Percentiles rank a stretch among this genome's conserved stretches.
Evolutionary conservation across 1,140 invertebrate species (phyloP).

Genomic region (Bombyx mandarina): DNA sequence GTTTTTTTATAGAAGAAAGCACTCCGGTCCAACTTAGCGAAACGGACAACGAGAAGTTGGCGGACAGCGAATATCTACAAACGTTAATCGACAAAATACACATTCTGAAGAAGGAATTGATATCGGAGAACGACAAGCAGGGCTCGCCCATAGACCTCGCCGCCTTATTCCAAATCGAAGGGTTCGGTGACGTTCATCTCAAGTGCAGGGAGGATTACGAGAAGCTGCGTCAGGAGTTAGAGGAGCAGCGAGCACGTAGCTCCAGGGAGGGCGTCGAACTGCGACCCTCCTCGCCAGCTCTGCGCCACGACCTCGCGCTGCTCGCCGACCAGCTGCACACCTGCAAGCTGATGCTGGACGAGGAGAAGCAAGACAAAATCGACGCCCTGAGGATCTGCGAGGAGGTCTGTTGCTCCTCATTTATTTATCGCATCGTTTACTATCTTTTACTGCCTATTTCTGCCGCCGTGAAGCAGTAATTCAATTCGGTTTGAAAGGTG

Average conservation of each 20-base stretch:
- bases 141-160: constrained; percentile 70
- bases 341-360: constrained; percentile 41
- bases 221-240: constrained; percentile 47
- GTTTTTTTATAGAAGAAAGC: constrained; percentile 34
- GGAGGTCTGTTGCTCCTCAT: constrained; percentile 45
- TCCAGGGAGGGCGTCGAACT: constrained; percentile 14
- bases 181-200: constrained; percentile 47
- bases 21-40: constrained; percentile 26
- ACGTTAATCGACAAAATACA: constrained; percentile 72
- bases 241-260: constrained; percentile 39
- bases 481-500: no score
- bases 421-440: not conserved
- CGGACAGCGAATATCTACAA: constrained; percentile 60
- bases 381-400: constrained; percentile 75
- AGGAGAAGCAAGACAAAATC: constrained; percentile 75
- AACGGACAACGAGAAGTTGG: constrained; percentile 60
- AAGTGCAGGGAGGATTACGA: constrained; percentile 64
- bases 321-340: constrained; percentile 74
- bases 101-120: constrained; percentile 70
- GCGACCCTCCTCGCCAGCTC: constrained; percentile 49
- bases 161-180: constrained; percentile 64
- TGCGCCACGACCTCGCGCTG: constrained; percentile 68
- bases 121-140: constrained; percentile 68
- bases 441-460: no score
- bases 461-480: no score